These are phyloP conservation scores for Sorex maritimensis DNA, from an alignment of 2,797 vertebrate genomes.

Conservation along the genomic window DNA sequence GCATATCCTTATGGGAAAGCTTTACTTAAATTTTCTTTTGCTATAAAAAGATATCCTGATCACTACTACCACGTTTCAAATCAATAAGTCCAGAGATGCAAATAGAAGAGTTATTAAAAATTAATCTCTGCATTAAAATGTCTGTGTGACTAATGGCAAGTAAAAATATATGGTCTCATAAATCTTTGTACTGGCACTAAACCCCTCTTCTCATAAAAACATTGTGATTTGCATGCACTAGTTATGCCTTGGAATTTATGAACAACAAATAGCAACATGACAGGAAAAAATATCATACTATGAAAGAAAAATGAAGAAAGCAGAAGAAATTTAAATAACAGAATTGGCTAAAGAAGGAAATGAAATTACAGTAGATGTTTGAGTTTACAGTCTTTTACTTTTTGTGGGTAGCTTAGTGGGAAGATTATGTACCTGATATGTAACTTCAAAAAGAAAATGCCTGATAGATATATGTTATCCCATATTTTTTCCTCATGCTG, in stretches of 20 bases:
- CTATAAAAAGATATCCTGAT: constrained; percentile 75
- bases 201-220: constrained; percentile 79
- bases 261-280: constrained; percentile 76
- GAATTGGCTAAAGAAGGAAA: constrained; percentile 20
- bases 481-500: background rate
- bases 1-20: constrained; percentile 27
- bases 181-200: constrained; percentile 82
- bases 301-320: constrained; percentile 66
- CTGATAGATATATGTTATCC: background rate
- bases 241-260: constrained; percentile 82
- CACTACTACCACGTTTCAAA: constrained; percentile 45
- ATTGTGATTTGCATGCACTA: constrained; percentile 81
- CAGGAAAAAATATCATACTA: constrained; percentile 65
- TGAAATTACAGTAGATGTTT: background rate
- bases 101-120: constrained; percentile 88
- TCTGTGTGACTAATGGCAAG: constrained; percentile 80
- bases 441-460: background rate
- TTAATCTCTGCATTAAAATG: constrained; percentile 87
- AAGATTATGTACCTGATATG: background rate
- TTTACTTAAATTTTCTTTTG: constrained; percentile 77
- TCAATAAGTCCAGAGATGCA: constrained; percentile 81
- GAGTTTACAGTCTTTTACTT: background rate
- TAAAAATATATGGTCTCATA: constrained; percentile 76
- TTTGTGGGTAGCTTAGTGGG: background rate
- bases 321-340: constrained; percentile 54